Conservation (phyloP, 1,140 invertebrate species). For the Trichogramma pretiosum region DNA sequence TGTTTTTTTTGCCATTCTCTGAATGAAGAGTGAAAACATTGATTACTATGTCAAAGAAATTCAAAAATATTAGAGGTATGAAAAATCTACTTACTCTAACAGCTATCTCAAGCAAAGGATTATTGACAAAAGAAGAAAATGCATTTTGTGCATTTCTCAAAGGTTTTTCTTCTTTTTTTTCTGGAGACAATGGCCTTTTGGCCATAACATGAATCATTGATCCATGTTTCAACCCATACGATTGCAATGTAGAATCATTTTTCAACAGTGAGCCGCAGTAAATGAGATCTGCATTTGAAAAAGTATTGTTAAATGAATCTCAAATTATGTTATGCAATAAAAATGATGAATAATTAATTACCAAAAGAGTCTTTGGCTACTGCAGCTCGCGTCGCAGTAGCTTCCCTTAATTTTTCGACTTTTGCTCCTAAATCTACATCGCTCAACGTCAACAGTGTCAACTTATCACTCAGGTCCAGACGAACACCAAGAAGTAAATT, state of each 20-base stretch:
- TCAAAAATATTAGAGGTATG: too few species aligned
- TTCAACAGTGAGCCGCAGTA: constrained; percentile 49
- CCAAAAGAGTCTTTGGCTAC: constrained; percentile 43
- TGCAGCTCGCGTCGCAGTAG: constrained; percentile 39
- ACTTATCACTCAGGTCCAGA: constrained; percentile 28
- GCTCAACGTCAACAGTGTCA: constrained; percentile 41
- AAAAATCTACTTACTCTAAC: constrained; percentile 11
- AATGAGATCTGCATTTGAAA: constrained; percentile 47
- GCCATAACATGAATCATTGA: constrained; percentile 47
- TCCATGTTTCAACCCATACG: constrained; percentile 45
- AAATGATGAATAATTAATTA: constrained; percentile 24
- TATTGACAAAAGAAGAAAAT: constrained; percentile 43
- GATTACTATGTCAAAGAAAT: too few species aligned
- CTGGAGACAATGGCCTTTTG: too few species aligned
- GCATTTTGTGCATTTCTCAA: too few species aligned
- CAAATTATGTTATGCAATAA: constrained; percentile 4
- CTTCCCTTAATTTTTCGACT: constrained; percentile 41
- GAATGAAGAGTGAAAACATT: constrained; percentile 25
- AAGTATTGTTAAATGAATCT: constrained; percentile 16
- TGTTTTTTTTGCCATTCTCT: constrained; percentile 45
- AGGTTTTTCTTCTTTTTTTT: constrained; percentile 38
- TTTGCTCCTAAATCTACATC: constrained; percentile 47
- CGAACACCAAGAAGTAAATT: constrained; percentile 36
- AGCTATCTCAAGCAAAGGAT: constrained; percentile 30
- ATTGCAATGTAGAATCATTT: constrained; percentile 42